Evolutionary conservation across 2,113 vertebrate species (phyloP), one percentile per base, ranked within the genome.

Genomic region (Tetraodon nigroviridis): DNA sequence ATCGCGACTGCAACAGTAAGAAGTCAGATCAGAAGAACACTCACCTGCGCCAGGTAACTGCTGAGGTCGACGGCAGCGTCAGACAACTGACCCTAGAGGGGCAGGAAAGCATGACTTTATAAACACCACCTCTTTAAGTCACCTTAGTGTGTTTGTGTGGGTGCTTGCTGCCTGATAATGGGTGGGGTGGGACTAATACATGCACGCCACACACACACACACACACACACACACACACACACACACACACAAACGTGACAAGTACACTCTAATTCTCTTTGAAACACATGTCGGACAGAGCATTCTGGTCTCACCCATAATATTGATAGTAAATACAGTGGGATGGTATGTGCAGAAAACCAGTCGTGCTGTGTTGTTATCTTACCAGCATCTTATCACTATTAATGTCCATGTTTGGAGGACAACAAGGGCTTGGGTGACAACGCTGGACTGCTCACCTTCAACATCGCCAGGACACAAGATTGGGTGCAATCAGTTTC

Each of bases 241-340:
- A 56, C 55, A 44, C 21, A 56, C 20, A 55, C 41, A 17, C 2
- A 32, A 7, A 52, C 24, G 13, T 48, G 29, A 63, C 58, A 52
- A 12, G 16, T 21, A 48, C 66, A 53, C 57, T 41, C 29, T 24
- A 58, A 73, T 61, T 61, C 61, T 57, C 19, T 47, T n/a, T 45
- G 1, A 69, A 57, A 56, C 55, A 52, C 67, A 62, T 44, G 56
- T 68, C 47, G 55, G 60, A 27, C 56, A 55, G 61, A 44, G 64
- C 69, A 61, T 81, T 84, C 70, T 55, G 21, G 67, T 67, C 67
- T 61, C 55, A 88, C 85, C 78, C 87, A 87, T 78, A 90, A 89
- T 91, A 91, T 91, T 91, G 86, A 89, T 84, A 86, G 82, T 90
- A 84, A 88, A 90, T 77, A 91, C 70, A 77, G 7, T 16, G 61